These are phyloP conservation scores for Mythimna loreyi DNA, from an alignment of 2,888 invertebrate species.

Conservation along the genomic window DNA sequence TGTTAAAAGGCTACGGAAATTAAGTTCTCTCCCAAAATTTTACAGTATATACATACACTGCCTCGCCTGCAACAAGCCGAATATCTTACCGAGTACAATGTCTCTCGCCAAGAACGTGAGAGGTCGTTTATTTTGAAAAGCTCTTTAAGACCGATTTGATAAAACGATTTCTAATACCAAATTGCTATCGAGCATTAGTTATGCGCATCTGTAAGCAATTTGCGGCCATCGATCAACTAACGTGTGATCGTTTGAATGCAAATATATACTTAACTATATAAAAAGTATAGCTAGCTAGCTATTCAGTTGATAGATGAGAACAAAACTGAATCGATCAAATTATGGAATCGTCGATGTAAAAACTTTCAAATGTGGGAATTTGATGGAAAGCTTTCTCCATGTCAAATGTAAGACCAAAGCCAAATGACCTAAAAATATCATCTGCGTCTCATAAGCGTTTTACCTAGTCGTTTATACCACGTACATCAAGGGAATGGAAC, in stretches of 20 bases:
- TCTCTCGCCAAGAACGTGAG: slow-evolving; percentile 11
- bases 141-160: slow-evolving; percentile 28
- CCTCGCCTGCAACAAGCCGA: neutral
- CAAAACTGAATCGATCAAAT: neutral
- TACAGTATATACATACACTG: no score
- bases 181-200: slow-evolving; percentile 49
- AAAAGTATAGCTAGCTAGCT: no score
- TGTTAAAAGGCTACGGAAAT: neutral
- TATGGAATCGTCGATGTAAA: neutral
- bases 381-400: neutral
- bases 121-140: slow-evolving; percentile 40
- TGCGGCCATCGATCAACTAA: slow-evolving; percentile 44
- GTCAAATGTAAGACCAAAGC: neutral
- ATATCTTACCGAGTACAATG: neutral
- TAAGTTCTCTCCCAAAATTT: neutral
- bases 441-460: no score
- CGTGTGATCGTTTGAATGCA: slow-evolving; percentile 35
- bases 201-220: slow-evolving; percentile 52
- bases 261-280: slow-evolving; percentile 30
- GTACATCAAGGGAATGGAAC: neutral
- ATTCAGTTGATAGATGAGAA: slow-evolving; percentile 4
- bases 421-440: neutral
- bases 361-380: slow-evolving; percentile 9
- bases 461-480: no score
- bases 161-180: slow-evolving; percentile 51